Conservation (phyloP, 2,797 vertebrate genomes). For the Dallia pectoralis region DNA sequence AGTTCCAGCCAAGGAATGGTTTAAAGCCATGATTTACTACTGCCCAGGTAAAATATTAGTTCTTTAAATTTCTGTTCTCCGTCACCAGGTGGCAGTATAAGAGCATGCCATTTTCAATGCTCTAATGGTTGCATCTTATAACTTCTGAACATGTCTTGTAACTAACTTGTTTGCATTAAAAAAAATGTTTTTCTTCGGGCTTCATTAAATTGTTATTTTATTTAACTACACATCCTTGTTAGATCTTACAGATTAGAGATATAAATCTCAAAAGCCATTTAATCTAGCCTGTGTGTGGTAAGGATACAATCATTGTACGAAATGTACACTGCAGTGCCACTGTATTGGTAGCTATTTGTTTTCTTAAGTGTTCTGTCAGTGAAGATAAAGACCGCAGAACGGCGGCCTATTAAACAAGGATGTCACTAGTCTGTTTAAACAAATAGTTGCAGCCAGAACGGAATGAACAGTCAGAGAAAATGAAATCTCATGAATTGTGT, state of each 20-base stretch:
- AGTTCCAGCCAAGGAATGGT: conserved; percentile 36
- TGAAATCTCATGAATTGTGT: conserved; percentile 20
- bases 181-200: conserved; percentile 23
- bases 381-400: conserved; percentile 22
- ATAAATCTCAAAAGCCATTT: conserved; percentile 20
- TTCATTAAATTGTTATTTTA: conserved; percentile 25
- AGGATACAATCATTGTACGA: conserved; percentile 26
- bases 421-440: conserved; percentile 30
- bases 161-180: conserved; percentile 31
- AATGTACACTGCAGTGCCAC: conserved; percentile 11
- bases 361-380: conserved; percentile 26
- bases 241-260: conserved; percentile 14
- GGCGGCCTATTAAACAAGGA: conserved; percentile 36
- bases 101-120: conserved; percentile 17
- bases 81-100: conserved; percentile 65
- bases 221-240: conserved; percentile 4
- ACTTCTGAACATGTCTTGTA: not conserved
- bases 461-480: conserved; percentile 32
- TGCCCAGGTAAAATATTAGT: conserved; percentile 55
- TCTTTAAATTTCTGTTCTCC: conserved; percentile 2
- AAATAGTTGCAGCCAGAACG: conserved; percentile 34
- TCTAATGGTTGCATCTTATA: not conserved
- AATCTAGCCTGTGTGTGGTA: not conserved
- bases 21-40: conserved; percentile 40
- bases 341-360: conserved; percentile 16